Conservation (phyloP, 2,113 vertebrate species). For the Microtus ochrogaster region DNA sequence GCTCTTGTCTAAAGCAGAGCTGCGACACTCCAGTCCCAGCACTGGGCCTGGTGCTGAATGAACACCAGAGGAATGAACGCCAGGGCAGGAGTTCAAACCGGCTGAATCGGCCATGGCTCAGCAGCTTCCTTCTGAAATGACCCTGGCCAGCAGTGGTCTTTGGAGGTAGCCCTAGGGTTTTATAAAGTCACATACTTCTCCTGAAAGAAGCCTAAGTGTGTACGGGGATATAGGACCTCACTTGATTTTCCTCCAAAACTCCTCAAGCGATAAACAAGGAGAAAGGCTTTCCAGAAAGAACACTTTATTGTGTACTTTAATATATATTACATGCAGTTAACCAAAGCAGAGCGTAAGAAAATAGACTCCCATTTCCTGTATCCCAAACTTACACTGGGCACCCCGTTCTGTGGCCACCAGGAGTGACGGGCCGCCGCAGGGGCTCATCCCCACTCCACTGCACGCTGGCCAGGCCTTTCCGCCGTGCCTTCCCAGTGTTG, state of each 20-base stretch:
- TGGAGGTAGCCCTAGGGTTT: neutral
- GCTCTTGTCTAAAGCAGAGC: neutral
- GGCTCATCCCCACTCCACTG: slow-evolving; percentile 90
- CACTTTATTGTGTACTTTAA: slow-evolving; percentile 69
- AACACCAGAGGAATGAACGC: neutral
- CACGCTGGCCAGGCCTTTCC: slow-evolving; percentile 81
- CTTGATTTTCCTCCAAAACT: neutral
- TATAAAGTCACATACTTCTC: neutral
- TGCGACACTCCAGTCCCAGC: neutral
- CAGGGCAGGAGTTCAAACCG: neutral
- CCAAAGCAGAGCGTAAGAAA: neutral
- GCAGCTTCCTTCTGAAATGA: neutral
- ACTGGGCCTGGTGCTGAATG: accelerated
- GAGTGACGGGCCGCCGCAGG: slow-evolving; percentile 94
- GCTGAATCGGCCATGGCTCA: accelerated
- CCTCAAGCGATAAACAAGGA: slow-evolving; percentile 48
- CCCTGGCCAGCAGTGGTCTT: neutral
- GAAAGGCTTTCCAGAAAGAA: slow-evolving; percentile 33
- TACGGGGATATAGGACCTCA: too few species aligned
- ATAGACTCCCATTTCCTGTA: neutral
- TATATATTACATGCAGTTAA: neutral
- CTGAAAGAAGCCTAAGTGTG: neutral
- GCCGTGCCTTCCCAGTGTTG: slow-evolving; percentile 91
- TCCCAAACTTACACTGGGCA: slow-evolving; percentile 87
- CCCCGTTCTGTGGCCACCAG: slow-evolving; percentile 87